Conservation (phyloP, 2,888 invertebrate genomes). For the Eupithecia subumbrata region DNA sequence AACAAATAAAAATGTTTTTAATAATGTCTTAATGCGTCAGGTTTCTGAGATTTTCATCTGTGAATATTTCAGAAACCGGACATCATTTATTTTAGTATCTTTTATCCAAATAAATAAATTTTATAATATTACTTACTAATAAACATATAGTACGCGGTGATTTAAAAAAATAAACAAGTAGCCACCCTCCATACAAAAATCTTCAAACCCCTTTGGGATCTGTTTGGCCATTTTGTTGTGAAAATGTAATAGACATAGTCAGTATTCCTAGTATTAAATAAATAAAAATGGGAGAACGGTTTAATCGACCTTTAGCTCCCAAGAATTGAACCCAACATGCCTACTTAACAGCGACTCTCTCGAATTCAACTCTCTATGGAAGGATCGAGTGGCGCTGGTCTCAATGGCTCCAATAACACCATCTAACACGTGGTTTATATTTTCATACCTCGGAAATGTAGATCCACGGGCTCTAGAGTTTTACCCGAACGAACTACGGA, state of each 20-base stretch:
- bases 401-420: conserved; percentile 41
- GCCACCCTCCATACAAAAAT: too few species aligned
- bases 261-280: background rate
- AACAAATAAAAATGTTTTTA: too few species aligned
- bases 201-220: background rate
- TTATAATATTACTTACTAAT: too few species aligned
- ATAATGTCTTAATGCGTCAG: too few species aligned
- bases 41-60: too few species aligned
- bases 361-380: conserved; percentile 33
- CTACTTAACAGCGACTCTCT: background rate
- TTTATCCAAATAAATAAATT: conserved; percentile 15
- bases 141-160: too few species aligned
- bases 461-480: conserved; percentile 33
- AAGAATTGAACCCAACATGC: background rate
- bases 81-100: too few species aligned
- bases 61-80: too few species aligned
- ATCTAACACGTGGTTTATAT: conserved; percentile 58
- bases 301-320: background rate
- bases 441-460: conserved; percentile 56
- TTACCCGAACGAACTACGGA: conserved; percentile 28
- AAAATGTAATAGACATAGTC: background rate
- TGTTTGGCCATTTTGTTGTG: background rate
- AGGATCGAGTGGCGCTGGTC: conserved; percentile 46
- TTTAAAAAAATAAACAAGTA: too few species aligned
- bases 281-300: background rate